Conservation (phyloP, 2,113 vertebrate species). For the Hemicordylus capensis region DNA sequence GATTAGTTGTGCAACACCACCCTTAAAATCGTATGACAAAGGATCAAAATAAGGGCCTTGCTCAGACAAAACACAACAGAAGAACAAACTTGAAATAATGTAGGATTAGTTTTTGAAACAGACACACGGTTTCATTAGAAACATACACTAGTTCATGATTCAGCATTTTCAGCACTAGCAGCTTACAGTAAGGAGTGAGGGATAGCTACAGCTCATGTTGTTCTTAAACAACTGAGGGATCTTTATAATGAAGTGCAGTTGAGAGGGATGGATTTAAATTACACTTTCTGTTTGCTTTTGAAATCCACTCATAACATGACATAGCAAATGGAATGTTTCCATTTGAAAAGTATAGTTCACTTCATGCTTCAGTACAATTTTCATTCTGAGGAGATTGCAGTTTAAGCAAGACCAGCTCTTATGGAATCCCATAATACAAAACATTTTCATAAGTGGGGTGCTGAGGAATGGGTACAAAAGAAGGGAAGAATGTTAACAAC, state of each 20-base stretch:
- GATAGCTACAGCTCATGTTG: conserved; percentile 19
- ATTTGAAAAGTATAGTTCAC: conserved; percentile 43
- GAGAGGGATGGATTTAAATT: conserved; percentile 49
- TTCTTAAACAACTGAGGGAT: conserved; percentile 54
- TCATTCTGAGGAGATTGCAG: conserved; percentile 32
- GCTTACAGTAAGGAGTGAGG: conserved; percentile 18
- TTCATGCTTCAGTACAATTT: conserved; percentile 48
- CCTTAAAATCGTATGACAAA: neutral
- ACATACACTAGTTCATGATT: conserved; percentile 41
- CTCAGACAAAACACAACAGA: conserved; percentile 32
- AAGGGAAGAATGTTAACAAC: conserved; percentile 47
- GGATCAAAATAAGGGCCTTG: neutral
- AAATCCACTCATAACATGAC: conserved; percentile 56
- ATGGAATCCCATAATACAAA: conserved; percentile 45
- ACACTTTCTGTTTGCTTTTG: conserved; percentile 54
- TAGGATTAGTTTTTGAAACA: conserved; percentile 35
- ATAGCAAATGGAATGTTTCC: conserved; percentile 42
- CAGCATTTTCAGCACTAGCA: conserved; percentile 44
- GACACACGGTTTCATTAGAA: conserved; percentile 16
- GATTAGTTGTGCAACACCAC: neutral
- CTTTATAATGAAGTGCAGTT: conserved; percentile 43
- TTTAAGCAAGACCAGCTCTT: neutral
- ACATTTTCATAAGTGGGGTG: conserved; percentile 34
- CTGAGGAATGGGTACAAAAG: conserved; percentile 13
- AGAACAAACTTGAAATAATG: conserved; percentile 19